Evolutionary conservation across 2,113 vertebrate species (phyloP), one percentile per base, ranked within the genome.

Genomic region (Callopanchax toddi): DNA sequence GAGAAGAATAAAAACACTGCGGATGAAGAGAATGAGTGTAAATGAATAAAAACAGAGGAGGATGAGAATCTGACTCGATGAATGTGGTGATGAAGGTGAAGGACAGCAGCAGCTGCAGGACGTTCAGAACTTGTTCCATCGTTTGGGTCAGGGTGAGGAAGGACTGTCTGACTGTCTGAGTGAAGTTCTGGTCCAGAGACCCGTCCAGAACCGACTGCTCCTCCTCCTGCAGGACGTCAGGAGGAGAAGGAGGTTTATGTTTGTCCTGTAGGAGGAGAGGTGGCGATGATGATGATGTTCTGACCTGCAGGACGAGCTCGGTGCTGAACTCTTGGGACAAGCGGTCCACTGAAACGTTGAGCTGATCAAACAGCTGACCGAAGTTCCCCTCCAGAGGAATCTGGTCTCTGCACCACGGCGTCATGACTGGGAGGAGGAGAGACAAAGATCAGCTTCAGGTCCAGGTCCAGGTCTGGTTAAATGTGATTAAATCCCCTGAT

Each of bases 361-460:
- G 75, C 6, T 76, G 83, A 67, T 99, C 94, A 0, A 93, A 99
- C 16, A 90, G 85, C 34, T 90, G 82, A 11, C 96, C 97, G 0
- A 97, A 96, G 88, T 98, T 97, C n/a, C 92, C 89, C n/a, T 95
- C 95, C 55, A 98, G 90, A 0, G 97, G 96, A 64, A 97, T 82
- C 9, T 83, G 88, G 0, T 87, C 69, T 0, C 10, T 12, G 59
- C 97, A 98, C 96, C 95, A 98, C 0, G 26, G 2, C 0, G 66
- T 85, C 87, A 94, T 92, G 9, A 88, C 96, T 98, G 85, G 0
- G 0, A 21, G n/a, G 2, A 26, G 3, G 18, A 9, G 23, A n/a
- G n/a, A n/a, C n/a, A n/a, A n/a, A n/a, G n/a, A n/a, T n/a, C n/a
- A n/a, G n/a, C n/a, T n/a, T n/a, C n/a, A n/a, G n/a, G n/a, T n/a